Base-by-base conservation (phyloP, 2,888 invertebrate genomes). In the Torymus auratus region DNA sequence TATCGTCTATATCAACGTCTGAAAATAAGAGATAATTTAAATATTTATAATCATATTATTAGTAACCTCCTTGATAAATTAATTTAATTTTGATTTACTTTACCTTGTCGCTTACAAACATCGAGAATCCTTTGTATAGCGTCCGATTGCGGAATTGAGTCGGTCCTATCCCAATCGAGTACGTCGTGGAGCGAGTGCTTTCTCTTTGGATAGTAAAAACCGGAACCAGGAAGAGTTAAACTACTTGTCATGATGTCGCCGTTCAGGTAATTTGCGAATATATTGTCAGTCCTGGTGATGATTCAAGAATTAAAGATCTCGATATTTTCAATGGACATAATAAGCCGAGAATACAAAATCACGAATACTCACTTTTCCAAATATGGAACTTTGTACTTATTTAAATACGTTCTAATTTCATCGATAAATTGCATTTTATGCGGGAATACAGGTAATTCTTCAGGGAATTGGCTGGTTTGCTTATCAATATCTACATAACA, bases 401-500 rank as follows among this genome's bases (percentile, higher is more conserved):
- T 91, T 84, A 92, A 90, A 82, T 92, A 91, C 85, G 92, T 91
- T 84, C 91, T 90, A 71, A 99, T 94, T 92, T 99, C 99, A 61
- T 96, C 94, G 85, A 96, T 94, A 86, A 99, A 96, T 79, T 97
- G 96, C 83, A 94, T 94, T 88, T 96, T 94, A 90, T 98, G 96
- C 0, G 99, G 99, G 91, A 99, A 97, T 82, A 94, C 93, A 0
- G 98, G 98, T 86, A 99, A 92, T 91, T 99, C 99, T 91, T 99
- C 99, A 0, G 99, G 99, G 85, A 98, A 92, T 91, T 98, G 98
- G 85, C 99, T 96, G 86, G 94, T 94, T 84, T 96, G 96, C 86
- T 96, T 96, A 91, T 99, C 99, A 84, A 99, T 96, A 92, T 99
- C 98, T 72, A 99, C 97, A 88, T 98, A 95, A 92, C 99, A 99